Conservation (phyloP, 1,140 invertebrate species). For the Drosophila jambulina region DNA sequence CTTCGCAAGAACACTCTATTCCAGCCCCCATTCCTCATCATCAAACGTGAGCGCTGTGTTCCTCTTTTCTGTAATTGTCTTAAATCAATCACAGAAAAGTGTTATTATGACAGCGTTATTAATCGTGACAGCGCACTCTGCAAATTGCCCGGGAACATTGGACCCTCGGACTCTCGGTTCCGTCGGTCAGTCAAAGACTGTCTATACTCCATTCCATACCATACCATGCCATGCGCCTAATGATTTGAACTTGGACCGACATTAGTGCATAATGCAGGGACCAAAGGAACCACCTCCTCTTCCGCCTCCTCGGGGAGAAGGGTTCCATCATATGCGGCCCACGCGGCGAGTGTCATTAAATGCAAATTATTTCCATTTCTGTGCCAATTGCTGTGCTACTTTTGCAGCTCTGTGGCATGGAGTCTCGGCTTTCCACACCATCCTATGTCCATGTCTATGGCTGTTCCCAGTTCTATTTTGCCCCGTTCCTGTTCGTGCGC, state of each 20-base stretch:
- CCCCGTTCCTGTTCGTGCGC: conserved; percentile 71
- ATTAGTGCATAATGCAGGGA: conserved; percentile 72
- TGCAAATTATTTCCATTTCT: conserved; percentile 84
- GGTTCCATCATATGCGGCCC: conserved; percentile 61
- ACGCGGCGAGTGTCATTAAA: conserved; percentile 76
- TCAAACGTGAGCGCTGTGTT: conserved; percentile 81
- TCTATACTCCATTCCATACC: conserved; percentile 7
- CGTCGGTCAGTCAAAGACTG: conserved; percentile 22
- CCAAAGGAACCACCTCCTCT: conserved; percentile 9
- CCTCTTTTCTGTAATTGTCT: conserved; percentile 84
- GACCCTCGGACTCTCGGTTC: not conserved
- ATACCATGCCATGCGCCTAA: conserved; percentile 50
- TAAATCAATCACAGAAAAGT: conserved; percentile 84
- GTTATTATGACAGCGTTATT: conserved; percentile 84
- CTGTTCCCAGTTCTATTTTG: conserved; percentile 36
- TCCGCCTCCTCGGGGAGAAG: not conserved
- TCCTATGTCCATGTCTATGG: not conserved
- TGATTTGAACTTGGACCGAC: conserved; percentile 80
- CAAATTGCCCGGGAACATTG: conserved; percentile 58
- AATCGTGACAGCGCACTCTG: conserved; percentile 76
- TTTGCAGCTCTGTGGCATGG: conserved; percentile 40
- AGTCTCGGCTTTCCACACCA: conserved; percentile 26
- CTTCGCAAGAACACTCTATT: conserved; percentile 38
- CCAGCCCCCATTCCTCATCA: conserved; percentile 38
- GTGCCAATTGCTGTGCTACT: conserved; percentile 84